Evolutionary conservation across 2,888 invertebrate species (phyloP), one percentile per base, ranked within the genome.

Genomic region (Petrolisthes cinctipes): DNA sequence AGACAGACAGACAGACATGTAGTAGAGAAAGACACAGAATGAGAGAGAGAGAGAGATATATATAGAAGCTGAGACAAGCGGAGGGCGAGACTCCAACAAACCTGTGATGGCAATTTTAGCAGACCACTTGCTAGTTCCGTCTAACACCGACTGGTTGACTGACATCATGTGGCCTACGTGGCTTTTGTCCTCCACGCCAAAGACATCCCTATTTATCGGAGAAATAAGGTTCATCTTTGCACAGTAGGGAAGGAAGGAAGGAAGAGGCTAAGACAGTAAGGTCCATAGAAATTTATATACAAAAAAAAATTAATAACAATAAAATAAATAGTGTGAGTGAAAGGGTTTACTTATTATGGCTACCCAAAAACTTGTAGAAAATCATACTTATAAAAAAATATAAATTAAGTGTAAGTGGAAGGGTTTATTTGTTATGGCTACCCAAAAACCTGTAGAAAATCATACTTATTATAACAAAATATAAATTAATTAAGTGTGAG

Each of bases 81-180:
- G 75, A 75, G 86, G 86, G 71, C 73, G 57, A 71, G 81, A 86
- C 80, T 37, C 79, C 93, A 93, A 95, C 97, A 96, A 96, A 99
- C 99, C 98, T 97, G 99, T 99, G 94, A 99, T 98, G 93, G 98
- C 98, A 94, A 99, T 99, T 95, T 99, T 99, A 93, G 99, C 99
- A 93, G 99, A 99, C 99, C 99, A 99, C 95, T 99, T 99, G 93
- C 98, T 98, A 92, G 99, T 99, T 93, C 99, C 99, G 94, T 99
- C 99, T 94, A 99, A 95, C 92, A 99, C 99, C 93, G 97, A 97
- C 94, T 99, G 98, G 95, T 99, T 98, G 93, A 99, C 98, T 91
- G 97, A 96, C 94, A 97, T 97, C 97, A 99, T 97, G 94, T 99
- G 98, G 92, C 97, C 97, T 91, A 95, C 94, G 94, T 99, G 98